Evolutionary conservation across 2,113 vertebrate genomes (phyloP).

Genomic region (Callaeas wilsoni): DNA sequence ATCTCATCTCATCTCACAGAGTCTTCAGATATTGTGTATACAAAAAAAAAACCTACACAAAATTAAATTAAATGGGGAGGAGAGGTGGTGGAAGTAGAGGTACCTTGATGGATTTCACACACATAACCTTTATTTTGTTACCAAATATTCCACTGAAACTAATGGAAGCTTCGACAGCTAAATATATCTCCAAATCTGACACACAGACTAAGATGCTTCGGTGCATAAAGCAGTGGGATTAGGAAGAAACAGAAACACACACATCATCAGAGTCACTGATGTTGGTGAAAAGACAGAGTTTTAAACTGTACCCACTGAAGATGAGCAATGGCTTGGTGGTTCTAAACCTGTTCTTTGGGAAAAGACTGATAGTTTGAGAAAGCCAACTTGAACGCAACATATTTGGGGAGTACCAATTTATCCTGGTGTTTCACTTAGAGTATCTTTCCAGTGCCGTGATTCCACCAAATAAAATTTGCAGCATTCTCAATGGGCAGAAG

Average conservation of each 20-base stretch:
- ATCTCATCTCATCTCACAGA: too few relatives aligned
- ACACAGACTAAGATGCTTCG: background rate
- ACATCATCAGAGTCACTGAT: background rate
- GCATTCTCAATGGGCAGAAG: constrained; percentile 20
- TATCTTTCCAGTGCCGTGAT: constrained; percentile 11
- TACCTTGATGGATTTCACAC: background rate
- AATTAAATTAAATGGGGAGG: background rate
- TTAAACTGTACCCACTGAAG: background rate
- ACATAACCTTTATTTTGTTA: background rate
- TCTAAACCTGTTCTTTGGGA: background rate
- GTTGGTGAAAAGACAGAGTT: background rate
- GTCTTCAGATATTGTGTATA: background rate
- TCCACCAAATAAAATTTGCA: constrained; percentile 42
- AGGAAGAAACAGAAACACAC: background rate
- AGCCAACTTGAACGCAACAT: background rate
- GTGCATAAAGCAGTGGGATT: background rate
- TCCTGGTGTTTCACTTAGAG: constrained; percentile 35
- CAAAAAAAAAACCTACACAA: background rate
- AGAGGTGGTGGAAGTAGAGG: background rate
- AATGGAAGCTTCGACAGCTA: background rate
- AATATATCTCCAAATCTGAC: background rate
- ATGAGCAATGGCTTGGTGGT: background rate
- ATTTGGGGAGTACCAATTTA: constrained; percentile 19
- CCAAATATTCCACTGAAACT: background rate
- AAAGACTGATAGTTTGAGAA: constrained; percentile 1